Conservation (phyloP, 2,888 invertebrate genomes). For the Leptinotarsa juncta region DNA sequence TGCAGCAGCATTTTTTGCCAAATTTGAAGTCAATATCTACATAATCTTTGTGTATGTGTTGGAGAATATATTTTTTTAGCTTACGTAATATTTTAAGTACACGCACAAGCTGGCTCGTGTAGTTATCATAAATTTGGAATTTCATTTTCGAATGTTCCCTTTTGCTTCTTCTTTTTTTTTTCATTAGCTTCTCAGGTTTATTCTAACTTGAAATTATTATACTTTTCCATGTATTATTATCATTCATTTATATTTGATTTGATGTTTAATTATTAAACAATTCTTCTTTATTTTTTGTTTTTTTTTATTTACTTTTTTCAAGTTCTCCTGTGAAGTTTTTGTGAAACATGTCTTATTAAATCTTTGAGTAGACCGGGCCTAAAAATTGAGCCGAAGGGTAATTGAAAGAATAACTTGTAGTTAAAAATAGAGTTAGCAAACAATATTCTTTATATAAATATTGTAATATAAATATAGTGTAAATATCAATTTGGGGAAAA, state of each 20-base stretch:
- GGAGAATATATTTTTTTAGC: constrained; percentile 66
- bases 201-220: constrained; percentile 42
- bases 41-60: constrained; percentile 67
- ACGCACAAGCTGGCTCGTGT: constrained; percentile 61
- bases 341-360: constrained; percentile 13
- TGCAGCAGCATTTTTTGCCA: constrained; percentile 69
- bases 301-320: constrained; percentile 46
- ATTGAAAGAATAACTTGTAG: constrained; percentile 3
- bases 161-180: constrained; percentile 41
- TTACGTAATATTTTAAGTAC: constrained; percentile 55
- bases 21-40: constrained; percentile 76
- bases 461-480: constrained; percentile 29
- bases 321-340: constrained; percentile 49
- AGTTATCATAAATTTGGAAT: constrained; percentile 37
- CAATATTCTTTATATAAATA: constrained; percentile 28
- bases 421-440: constrained; percentile 1
- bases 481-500: constrained; percentile 24
- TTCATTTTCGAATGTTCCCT: constrained; percentile 37
- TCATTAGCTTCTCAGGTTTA: constrained; percentile 45
- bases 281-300: constrained; percentile 55
- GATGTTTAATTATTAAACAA: constrained; percentile 54
- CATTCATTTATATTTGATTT: constrained; percentile 50
- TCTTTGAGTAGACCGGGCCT: constrained; percentile 4
- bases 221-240: constrained; percentile 53
- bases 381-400: not conserved